phyloP scores from a whole-genome alignment of 2,113 vertebrate species.

The Psammodynastes pulverulentus region DNA sequence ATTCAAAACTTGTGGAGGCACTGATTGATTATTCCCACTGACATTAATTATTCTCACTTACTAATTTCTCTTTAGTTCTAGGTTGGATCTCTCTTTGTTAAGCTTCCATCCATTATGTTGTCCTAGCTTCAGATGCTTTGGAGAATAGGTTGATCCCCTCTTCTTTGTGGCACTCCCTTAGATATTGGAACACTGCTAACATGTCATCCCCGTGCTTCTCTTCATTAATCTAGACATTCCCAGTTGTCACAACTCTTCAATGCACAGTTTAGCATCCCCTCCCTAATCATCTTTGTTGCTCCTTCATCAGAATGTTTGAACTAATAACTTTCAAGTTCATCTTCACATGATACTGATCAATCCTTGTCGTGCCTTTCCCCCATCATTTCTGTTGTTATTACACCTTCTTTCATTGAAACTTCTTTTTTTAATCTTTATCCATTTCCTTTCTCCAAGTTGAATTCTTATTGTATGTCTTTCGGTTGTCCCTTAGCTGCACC shows the following conservation, averaged over 20 bases:
- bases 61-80: background rate
- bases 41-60: background rate
- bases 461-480: background rate
- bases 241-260: background rate
- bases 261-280: background rate
- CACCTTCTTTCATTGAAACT: background rate
- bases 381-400: background rate
- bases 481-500: background rate
- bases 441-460: background rate
- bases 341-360: background rate
- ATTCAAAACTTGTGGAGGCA: background rate
- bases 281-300: background rate
- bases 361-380: background rate
- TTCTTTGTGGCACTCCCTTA: background rate
- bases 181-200: background rate
- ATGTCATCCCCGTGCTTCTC: background rate
- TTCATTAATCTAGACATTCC: background rate
- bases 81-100: background rate
- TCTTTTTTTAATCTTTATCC: background rate
- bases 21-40: background rate
- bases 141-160: no score
- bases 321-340: background rate
- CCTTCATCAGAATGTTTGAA: background rate
- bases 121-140: background rate
- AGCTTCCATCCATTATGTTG: background rate